Evolutionary conservation across 2,888 invertebrate species (phyloP).

Genomic region (Litoditis marina): DNA sequence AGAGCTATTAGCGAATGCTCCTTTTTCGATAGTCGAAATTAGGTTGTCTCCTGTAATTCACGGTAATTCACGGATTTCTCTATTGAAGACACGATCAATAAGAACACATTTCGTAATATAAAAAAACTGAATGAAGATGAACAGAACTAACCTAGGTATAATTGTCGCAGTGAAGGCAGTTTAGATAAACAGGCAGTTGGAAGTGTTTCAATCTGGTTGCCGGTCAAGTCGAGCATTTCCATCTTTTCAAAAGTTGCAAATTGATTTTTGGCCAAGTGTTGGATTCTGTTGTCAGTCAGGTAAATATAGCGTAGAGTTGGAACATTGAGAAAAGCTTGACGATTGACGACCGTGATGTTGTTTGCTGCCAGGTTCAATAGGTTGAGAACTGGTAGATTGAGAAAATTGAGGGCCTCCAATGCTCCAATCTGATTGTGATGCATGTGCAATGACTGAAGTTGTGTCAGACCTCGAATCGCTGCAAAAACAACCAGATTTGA

Average conservation of each 20-base stretch:
- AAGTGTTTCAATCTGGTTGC: constrained; percentile 39
- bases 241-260: constrained; percentile 58
- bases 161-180: constrained; percentile 50
- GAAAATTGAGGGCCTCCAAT: constrained; percentile 56
- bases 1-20: constrained; percentile 58
- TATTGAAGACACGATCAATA: too few species aligned
- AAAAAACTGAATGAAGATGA: background rate
- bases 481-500: constrained; percentile 15
- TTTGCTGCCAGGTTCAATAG: constrained; percentile 58
- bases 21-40: constrained; percentile 34
- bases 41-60: constrained; percentile 17
- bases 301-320: constrained; percentile 60
- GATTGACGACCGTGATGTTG: constrained; percentile 42
- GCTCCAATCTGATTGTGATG: constrained; percentile 55
- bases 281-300: constrained; percentile 54
- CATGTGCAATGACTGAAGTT: constrained; percentile 58
- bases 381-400: constrained; percentile 60
- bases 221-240: constrained; percentile 55
- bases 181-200: constrained; percentile 40
- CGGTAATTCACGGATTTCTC: too few species aligned
- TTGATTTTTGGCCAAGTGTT: constrained; percentile 42
- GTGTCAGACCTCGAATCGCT: constrained; percentile 61
- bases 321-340: constrained; percentile 60
- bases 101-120: too few species aligned
- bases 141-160: constrained; percentile 51